Base-by-base conservation (phyloP, 2,797 vertebrate species). In the Erpetoichthys calabaricus region DNA sequence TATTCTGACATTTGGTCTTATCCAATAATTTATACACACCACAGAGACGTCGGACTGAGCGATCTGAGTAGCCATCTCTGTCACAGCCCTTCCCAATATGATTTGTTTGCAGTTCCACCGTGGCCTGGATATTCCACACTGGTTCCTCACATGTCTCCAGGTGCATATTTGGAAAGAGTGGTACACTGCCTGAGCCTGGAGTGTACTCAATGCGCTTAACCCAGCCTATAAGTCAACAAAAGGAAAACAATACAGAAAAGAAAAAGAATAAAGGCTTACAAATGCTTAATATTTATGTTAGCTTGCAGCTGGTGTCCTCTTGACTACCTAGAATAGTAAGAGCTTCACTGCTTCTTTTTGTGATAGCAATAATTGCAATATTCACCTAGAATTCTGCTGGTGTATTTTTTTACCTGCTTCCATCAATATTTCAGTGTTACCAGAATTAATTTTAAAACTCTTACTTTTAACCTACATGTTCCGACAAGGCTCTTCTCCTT, bases 81-180 rank as follows among this genome's bases (percentile, higher is more conserved):
- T 99, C 96, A 2, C 96, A 99, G 67, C 96, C 96, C 76, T 98
- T 98, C 70, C 93, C 95, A 56, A 99, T 94, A 0, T 99, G 96
- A 68, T 89, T 93, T 0, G 94, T 99, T 83, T 98, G 94, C 63
- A 99, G 86, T 71, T 99, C 95, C 65, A 99, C 90, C 0, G 90
- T 93, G 69, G 93, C 91, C 81, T 97, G 92, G 73, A 98, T 94
- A 76, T 94, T 97, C 93, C 94, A 96, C 44, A 98, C 86, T 0
- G 92, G 91, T 60, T 97, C 93, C 10, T 97, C 94, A 3, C 96
- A 99, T 5, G 92, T 97, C 80, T 99, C 96, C 77, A 99, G 63
- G 65, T 87, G 94, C 68, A 98, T 88, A 66, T 74, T 87, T 62
- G 96, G 96, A 68, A 99, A 98, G 60, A 99, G 80, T 0, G 95